Percentiles rank a stretch among this genome's conserved stretches.
Evolutionary conservation across 92 coral and sea anemone species (phyloP).

Genomic region (Porites evermanni): DNA sequence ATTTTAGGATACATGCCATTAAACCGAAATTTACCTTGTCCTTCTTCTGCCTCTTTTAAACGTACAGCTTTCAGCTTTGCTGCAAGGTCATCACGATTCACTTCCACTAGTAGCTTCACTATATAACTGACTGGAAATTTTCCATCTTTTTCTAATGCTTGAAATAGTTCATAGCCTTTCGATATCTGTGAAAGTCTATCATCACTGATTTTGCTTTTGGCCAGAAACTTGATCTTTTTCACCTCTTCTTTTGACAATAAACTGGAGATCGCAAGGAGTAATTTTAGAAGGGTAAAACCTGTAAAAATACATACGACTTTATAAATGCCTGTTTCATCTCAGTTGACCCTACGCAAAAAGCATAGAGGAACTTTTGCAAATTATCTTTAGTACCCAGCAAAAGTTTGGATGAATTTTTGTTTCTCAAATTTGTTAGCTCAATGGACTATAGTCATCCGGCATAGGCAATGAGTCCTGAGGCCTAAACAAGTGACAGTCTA

Average conservation of each 20-base stretch:
- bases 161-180: constrained; percentile 10
- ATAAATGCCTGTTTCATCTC: no score
- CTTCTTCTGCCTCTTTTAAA: background rate
- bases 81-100: constrained; percentile 16
- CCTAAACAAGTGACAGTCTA: no score
- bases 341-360: no score
- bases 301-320: no score
- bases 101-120: constrained; percentile 1
- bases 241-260: constrained; percentile 21
- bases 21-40: no score
- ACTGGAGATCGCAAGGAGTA: constrained; percentile 14
- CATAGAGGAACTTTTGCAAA: no score
- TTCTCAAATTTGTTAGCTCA: no score
- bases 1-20: no score
- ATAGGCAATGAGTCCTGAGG: no score
- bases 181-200: background rate
- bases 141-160: constrained; percentile 7
- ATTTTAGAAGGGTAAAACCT: background rate
- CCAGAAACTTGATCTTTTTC: constrained; percentile 8
- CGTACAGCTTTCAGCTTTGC: background rate
- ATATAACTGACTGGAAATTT: background rate
- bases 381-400: no score
- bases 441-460: no score
- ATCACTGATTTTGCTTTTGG: background rate
- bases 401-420: no score